Evolutionary conservation across 2,113 vertebrate genomes (phyloP).

Genomic region (Mus musculus): DNA sequence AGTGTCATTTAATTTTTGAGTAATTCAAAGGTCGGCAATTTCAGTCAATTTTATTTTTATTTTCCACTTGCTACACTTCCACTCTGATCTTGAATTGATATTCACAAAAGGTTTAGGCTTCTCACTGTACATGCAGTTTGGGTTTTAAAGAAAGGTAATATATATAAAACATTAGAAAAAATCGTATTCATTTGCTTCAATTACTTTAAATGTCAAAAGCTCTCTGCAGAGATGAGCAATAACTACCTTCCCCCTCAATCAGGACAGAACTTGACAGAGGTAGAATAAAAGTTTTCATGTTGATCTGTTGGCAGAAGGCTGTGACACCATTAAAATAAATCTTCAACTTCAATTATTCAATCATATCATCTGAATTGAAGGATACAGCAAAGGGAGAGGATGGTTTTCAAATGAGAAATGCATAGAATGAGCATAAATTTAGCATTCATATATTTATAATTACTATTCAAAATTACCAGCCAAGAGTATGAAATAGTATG

Average conservation of each 20-base stretch:
- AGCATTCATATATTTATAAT: neutral
- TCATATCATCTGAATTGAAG: conserved; percentile 50
- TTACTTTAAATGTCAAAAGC: conserved; percentile 69
- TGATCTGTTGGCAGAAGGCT: conserved; percentile 36
- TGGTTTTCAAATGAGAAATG: conserved; percentile 34
- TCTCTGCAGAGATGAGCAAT: conserved; percentile 4
- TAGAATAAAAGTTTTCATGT: conserved; percentile 64
- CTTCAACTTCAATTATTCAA: conserved; percentile 43
- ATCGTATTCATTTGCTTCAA: conserved; percentile 49
- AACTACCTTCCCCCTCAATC: neutral
- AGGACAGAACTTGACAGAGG: conserved; percentile 24
- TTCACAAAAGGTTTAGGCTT: neutral
- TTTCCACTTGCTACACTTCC: neutral
- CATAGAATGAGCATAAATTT: conserved; percentile 9
- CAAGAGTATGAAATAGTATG: neutral
- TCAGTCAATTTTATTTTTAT: conserved; percentile 56
- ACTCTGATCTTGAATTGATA: neutral
- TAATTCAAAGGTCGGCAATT: neutral
- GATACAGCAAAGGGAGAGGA: neutral
- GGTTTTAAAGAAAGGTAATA: conserved; percentile 57
- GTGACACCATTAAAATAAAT: conserved; percentile 27
- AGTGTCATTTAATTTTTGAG: neutral
- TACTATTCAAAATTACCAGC: conserved; percentile 31
- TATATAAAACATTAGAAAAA: conserved; percentile 62
- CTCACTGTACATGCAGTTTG: conserved; percentile 13